phyloP scores from a whole-genome alignment of 2,888 invertebrate genomes.

The Pinctada fucata region DNA sequence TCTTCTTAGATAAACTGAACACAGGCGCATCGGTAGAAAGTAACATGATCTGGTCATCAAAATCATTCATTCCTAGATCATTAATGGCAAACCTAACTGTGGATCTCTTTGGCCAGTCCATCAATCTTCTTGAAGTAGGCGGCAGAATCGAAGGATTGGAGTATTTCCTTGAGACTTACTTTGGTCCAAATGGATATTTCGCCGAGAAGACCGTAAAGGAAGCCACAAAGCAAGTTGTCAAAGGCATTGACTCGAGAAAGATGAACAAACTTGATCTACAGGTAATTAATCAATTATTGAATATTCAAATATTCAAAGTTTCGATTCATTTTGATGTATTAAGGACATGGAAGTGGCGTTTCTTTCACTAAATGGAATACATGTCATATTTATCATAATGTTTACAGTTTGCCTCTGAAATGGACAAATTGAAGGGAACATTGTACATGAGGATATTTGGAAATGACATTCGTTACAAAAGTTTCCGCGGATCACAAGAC shows the following conservation, averaged over 20 bases:
- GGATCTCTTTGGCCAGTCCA: slow-evolving; percentile 85
- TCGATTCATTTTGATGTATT: background rate
- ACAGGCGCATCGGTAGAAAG: slow-evolving; percentile 71
- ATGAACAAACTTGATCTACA: slow-evolving; percentile 51
- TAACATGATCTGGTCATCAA: slow-evolving; percentile 74
- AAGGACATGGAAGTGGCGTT: background rate
- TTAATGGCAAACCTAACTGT: slow-evolving; percentile 69
- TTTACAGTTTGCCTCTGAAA: slow-evolving; percentile 37
- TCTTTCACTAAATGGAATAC: no score
- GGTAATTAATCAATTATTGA: slow-evolving; percentile 44
- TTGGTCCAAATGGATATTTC: slow-evolving; percentile 82
- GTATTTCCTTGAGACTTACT: slow-evolving; percentile 87
- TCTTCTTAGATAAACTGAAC: slow-evolving; percentile 91
- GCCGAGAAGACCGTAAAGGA: no score
- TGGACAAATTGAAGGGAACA: slow-evolving; percentile 75
- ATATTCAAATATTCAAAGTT: no score
- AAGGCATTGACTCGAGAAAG: no score
- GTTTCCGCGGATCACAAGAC: slow-evolving; percentile 51
- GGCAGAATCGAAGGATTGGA: slow-evolving; percentile 94
- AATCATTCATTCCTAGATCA: slow-evolving; percentile 58
- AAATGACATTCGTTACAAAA: slow-evolving; percentile 82
- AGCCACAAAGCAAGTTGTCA: no score
- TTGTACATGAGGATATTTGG: slow-evolving; percentile 91
- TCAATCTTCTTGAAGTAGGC: slow-evolving; percentile 90
- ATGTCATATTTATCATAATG: slow-evolving; percentile 3